Evolutionary conservation across 1,140 invertebrate species (phyloP).

Genomic region (Tyrophagus putrescentiae): DNA sequence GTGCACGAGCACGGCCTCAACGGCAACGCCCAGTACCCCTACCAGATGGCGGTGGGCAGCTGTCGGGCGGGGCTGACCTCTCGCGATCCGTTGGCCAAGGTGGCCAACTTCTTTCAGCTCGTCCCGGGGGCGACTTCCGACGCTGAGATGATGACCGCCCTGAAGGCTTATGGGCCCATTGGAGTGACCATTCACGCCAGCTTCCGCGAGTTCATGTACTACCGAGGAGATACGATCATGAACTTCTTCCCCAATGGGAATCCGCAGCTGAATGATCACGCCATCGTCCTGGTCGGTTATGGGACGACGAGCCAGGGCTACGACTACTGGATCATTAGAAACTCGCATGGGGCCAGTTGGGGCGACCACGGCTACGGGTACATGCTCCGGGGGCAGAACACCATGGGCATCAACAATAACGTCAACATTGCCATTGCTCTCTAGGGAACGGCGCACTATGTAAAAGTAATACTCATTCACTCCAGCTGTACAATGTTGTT

Average conservation of each 20-base stretch:
- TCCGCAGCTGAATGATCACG: not conserved
- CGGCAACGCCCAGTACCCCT: slow-evolving; percentile 34
- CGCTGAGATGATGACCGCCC: slow-evolving; percentile 33
- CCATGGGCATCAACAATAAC: too few relatives aligned
- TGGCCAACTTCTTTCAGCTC: slow-evolving; percentile 33
- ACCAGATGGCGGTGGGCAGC: slow-evolving; percentile 26
- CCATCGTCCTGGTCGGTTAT: not conserved
- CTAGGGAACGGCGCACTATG: too few relatives aligned
- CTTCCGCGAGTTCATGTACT: slow-evolving; percentile 33
- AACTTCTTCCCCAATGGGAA: not conserved
- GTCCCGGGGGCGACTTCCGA: slow-evolving; percentile 33
- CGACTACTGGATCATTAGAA: slow-evolving; percentile 21
- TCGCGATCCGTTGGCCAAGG: not conserved
- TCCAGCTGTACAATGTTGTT: too few relatives aligned
- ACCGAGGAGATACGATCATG: slow-evolving; percentile 11
- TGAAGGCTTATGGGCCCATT: slow-evolving; percentile 33
- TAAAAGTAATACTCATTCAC: too few relatives aligned
- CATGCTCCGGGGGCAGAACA: slow-evolving; percentile 5
- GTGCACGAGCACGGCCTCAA: slow-evolving; percentile 30
- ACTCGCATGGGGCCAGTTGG: slow-evolving; percentile 20
- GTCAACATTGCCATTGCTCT: too few relatives aligned
- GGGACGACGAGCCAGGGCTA: not conserved
- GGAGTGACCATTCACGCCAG: slow-evolving; percentile 37
- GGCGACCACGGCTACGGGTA: slow-evolving; percentile 19
- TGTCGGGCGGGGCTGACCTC: slow-evolving; percentile 34